Base-by-base conservation (phyloP, 2,113 vertebrate genomes). In the Melanotaenia duboulayi region DNA sequence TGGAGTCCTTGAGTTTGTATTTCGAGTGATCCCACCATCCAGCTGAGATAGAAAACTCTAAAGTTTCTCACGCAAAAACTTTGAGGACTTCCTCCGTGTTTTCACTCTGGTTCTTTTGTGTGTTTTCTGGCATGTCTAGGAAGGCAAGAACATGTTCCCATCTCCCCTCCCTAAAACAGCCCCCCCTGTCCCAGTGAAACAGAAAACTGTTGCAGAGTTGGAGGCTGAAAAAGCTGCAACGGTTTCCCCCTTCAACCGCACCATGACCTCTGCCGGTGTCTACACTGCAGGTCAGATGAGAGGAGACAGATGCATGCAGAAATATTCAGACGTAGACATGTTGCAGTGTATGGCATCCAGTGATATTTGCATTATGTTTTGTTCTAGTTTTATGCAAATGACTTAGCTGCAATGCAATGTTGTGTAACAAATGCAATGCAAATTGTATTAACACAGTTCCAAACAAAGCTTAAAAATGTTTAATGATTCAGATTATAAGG, bases 91-190 rank as follows among this genome's bases (percentile, higher is more conserved):
- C 13, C 46, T 68, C 56, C 39, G 35, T 52, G 2, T 65, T 78
- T 49, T 87, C 71, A 78, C 69, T 60, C 65, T 35, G 48, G 37
- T 75, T 65, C 25, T 44, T 13, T 58, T 72, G 37, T 79, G 55
- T 76, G 44, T 61, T 75, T 70, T 71, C 48, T 69, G 37, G 55
- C 80, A 32, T n/a, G 17, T 75, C 22, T 89, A 95, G 94, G 90
- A 94, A 5, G 94, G 94, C 58, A 80, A 87, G 67, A 89, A 93
- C 84, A 84, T 93, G 67, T 95, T 95, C 81, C 94, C 94, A 0
- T 56, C 94, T 5, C 94, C 86, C 0, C 88, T 93, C 32, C 92
- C 93, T 1, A 92, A 90, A 85, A 91, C 88, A 0, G 16, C 52
- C 48, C 84, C 86, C 0, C 83, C 90, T 11, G 0, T 76, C 0